Conservation (phyloP, 2,113 vertebrate genomes). For the Cyphomyrus discorhynchus region DNA sequence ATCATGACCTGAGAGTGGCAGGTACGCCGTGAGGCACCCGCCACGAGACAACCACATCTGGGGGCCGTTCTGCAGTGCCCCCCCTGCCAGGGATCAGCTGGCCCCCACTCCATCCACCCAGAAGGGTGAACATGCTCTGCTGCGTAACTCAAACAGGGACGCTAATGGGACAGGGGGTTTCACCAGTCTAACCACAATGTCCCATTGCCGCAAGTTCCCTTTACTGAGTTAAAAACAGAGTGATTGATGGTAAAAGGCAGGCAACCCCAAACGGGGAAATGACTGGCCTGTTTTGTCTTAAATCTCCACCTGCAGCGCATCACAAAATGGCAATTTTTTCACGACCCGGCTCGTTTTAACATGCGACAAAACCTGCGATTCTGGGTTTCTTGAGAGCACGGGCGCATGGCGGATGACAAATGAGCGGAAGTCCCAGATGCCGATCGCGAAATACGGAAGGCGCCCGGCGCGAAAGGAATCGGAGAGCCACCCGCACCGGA, state of each 20-base stretch:
- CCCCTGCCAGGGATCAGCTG: background rate
- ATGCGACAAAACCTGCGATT: background rate
- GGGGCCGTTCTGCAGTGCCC: background rate
- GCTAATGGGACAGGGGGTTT: background rate
- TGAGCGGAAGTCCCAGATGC: background rate
- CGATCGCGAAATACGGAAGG: background rate
- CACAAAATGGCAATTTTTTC: background rate
- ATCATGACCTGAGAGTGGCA: background rate
- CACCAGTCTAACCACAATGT: background rate
- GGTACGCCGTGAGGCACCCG: background rate
- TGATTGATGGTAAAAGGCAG: constrained; percentile 50
- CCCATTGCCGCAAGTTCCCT: constrained; percentile 20
- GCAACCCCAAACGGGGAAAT: constrained; percentile 36
- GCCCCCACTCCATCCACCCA: background rate
- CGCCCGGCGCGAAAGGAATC: background rate
- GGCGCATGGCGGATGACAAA: background rate
- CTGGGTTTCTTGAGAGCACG: background rate
- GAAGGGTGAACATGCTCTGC: background rate
- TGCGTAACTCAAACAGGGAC: background rate
- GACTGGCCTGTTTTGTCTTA: constrained; percentile 25
- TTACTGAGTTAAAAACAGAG: constrained; percentile 50
- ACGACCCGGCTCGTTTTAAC: background rate
- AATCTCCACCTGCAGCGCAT: background rate
- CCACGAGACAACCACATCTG: background rate
- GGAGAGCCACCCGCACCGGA: constrained; percentile 36